Base-by-base conservation (phyloP, 2,113 vertebrate species). In the Propithecus coquereli region DNA sequence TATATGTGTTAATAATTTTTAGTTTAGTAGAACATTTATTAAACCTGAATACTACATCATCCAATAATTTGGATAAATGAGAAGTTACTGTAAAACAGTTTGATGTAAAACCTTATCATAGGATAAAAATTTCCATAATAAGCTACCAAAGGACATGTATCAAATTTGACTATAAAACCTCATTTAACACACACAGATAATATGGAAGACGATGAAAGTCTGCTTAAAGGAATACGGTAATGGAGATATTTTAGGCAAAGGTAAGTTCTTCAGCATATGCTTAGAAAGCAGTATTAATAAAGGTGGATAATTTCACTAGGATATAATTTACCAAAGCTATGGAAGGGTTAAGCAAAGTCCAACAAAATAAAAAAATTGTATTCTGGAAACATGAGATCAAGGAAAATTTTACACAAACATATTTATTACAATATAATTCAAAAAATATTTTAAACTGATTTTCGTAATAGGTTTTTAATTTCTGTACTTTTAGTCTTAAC, bases 61-160 rank as follows among this genome's bases (percentile, higher is more conserved):
- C 52, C 34, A 79, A 54, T 74, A 79, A n/a, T 63, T 79, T 59
- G 34, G 86, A 71, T 87, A 90, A 82, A 86, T 91, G n/a, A 91
- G 7, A 91, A 52, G 63, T 65, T 63, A 85, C 18, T 90, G 25
- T n/a, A 73, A 68, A 77, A 20, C 37, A 76, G 13, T 82, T 87
- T 57, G 68, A 95, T 59, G 1, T 5, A 95, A 92, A 95, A 83
- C 16, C 17, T 95, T 90, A 84, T 54, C 81, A 87, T 80, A 43
- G 34, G 13, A 82, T 84, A 80, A 93, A 87, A 82, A 66, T 34
- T 87, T 88, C 83, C 59, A 71, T 88, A n/a, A 47, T 73, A 76
- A 68, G 23, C 52, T 47, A 93, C 9, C 32, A 80, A 85, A 88
- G 7, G 66, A 4, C 25, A 95, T 22, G 65, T 82, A 81, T 71